These are phyloP conservation scores for Anoplophora glabripennis DNA, from an alignment of 1,140 invertebrate genomes.

Conservation along the genomic window DNA sequence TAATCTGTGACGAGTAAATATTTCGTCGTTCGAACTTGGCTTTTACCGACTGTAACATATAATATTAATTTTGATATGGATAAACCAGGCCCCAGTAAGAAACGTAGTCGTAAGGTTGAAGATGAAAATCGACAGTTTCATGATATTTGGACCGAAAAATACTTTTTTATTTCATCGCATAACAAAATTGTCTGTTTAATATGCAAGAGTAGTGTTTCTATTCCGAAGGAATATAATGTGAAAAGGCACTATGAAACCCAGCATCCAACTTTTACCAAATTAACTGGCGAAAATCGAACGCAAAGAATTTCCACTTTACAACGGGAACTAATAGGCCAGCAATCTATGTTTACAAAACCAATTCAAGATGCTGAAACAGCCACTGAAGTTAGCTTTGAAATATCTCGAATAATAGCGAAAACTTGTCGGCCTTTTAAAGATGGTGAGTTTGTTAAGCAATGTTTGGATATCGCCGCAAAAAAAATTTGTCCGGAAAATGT, in stretches of 20 bases:
- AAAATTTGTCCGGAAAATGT: slow-evolving; percentile 33
- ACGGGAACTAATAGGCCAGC: slow-evolving; percentile 11
- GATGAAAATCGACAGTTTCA: slow-evolving; percentile 25
- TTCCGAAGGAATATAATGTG: slow-evolving; percentile 19
- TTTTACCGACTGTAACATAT: too few relatives aligned
- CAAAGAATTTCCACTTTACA: slow-evolving; percentile 12
- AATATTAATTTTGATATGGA: too few relatives aligned
- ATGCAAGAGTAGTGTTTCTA: slow-evolving; percentile 11
- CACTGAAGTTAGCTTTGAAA: slow-evolving; percentile 32
- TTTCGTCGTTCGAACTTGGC: too few relatives aligned
- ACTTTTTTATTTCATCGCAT: slow-evolving; percentile 16
- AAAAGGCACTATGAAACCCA: slow-evolving; percentile 19
- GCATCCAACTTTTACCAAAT: slow-evolving; percentile 3
- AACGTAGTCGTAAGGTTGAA: slow-evolving; percentile 18
- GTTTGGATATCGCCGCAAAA: slow-evolving; percentile 32
- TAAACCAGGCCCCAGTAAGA: not conserved
- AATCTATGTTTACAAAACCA: slow-evolving; percentile 18
- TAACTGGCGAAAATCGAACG: slow-evolving; percentile 10
- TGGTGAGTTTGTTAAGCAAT: slow-evolving; percentile 42
- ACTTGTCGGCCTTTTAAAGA: slow-evolving; percentile 36
- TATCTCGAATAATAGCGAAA: slow-evolving; percentile 36
- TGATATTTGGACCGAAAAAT: slow-evolving; percentile 15
- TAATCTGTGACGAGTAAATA: too few relatives aligned
- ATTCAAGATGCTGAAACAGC: slow-evolving; percentile 21
- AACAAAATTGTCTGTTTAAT: slow-evolving; percentile 20